A percentile compares a stretch with the other conserved stretches of the same genome.
phyloP scores from a whole-genome alignment of 2,888 invertebrate genomes.

The Cheilosia urbana region DNA sequence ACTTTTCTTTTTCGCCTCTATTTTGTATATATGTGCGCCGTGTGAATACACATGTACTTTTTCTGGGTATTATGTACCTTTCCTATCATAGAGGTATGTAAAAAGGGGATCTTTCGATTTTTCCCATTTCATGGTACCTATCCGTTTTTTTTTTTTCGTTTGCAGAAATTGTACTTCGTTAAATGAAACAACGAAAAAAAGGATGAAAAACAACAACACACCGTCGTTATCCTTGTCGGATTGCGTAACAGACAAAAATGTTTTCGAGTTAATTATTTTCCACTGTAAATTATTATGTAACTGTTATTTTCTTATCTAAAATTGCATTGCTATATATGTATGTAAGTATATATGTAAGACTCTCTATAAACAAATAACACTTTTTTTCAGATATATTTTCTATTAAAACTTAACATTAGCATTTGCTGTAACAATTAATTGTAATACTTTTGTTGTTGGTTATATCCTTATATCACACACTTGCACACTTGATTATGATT shows the following conservation, averaged over 20 bases:
- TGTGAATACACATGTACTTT: conserved; percentile 33
- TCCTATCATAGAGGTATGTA: conserved; percentile 38
- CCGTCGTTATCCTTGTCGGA: conserved; percentile 31
- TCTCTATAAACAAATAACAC: conserved; percentile 63
- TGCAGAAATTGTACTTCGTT: not conserved
- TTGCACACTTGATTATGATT: conserved; percentile 11
- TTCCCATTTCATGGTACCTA: conserved; percentile 7
- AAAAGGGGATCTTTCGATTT: conserved; percentile 61
- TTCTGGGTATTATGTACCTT: conserved; percentile 60
- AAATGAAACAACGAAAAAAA: not conserved
- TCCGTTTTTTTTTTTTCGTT: conserved; percentile 17
- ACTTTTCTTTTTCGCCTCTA: conserved; percentile 21
- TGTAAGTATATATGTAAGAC: conserved; percentile 36
- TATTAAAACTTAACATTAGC: conserved; percentile 31
- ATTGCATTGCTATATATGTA: conserved; percentile 23
- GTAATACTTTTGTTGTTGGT: conserved; percentile 24
- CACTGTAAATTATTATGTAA: conserved; percentile 67
- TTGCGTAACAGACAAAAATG: conserved; percentile 64
- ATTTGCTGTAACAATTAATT: conserved; percentile 30
- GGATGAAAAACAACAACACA: not conserved
- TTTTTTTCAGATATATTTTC: conserved; percentile 13
- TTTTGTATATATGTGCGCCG: conserved; percentile 48
- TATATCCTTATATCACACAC: conserved; percentile 16
- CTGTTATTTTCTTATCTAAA: conserved; percentile 15
- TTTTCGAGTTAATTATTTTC: conserved; percentile 4